A percentile compares a stretch with the other conserved stretches of the same genome.
These are phyloP conservation scores for Elephantulus edwardii DNA, from an alignment of 2,113 vertebrate genomes.

Conservation along the genomic window DNA sequence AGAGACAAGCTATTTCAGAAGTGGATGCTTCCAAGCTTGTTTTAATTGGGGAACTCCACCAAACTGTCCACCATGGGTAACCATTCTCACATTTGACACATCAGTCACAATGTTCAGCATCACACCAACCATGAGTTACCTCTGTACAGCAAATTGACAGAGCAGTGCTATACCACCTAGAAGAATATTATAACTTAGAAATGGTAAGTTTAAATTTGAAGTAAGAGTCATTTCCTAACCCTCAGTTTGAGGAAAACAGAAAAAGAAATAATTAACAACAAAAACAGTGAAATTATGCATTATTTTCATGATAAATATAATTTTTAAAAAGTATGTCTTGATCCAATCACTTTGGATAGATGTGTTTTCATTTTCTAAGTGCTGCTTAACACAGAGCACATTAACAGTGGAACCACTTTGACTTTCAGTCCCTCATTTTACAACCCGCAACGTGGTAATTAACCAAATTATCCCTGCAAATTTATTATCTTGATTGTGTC, in stretches of 20 bases:
- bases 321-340: constrained; percentile 72
- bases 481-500: constrained; percentile 82
- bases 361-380: constrained; percentile 78
- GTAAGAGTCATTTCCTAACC: constrained; percentile 70
- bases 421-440: constrained; percentile 71
- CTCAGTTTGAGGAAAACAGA: constrained; percentile 66
- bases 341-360: constrained; percentile 60
- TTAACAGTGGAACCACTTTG: constrained; percentile 74
- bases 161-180: too few relatives aligned
- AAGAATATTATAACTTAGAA: too few relatives aligned
- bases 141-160: too few relatives aligned
- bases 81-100: too few relatives aligned
- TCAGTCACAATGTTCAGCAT: too few relatives aligned
- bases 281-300: constrained; percentile 21
- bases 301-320: constrained; percentile 66
- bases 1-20: too few relatives aligned
- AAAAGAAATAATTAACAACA: too few relatives aligned
- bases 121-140: too few relatives aligned
- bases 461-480: constrained; percentile 81
- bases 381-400: constrained; percentile 75
- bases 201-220: too few relatives aligned
- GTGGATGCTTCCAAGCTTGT: too few relatives aligned
- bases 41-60: too few relatives aligned
- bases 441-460: constrained; percentile 80
- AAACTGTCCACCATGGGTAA: too few relatives aligned